These are phyloP conservation scores for Drosophila bunnanda DNA, from an alignment of 2,888 invertebrate species.

Conservation along the genomic window DNA sequence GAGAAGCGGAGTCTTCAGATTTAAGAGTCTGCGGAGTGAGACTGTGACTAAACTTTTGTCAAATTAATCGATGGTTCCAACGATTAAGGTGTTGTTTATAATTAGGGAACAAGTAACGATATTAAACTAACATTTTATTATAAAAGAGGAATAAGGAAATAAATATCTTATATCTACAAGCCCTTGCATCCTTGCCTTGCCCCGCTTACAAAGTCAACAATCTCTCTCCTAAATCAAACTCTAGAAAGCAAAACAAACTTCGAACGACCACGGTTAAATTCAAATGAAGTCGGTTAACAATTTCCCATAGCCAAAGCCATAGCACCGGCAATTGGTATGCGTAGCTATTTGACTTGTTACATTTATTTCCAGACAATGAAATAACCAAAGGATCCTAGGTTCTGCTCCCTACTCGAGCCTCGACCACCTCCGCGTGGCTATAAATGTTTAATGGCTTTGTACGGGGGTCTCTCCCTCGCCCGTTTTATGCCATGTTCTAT, in stretches of 20 bases:
- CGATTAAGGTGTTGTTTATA: slow-evolving; percentile 62
- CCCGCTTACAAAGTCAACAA: not conserved
- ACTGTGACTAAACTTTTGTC: slow-evolving; percentile 42
- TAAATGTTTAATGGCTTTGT: slow-evolving; percentile 63
- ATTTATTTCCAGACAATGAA: slow-evolving; percentile 31
- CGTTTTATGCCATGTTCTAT: slow-evolving; percentile 52
- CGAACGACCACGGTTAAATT: slow-evolving; percentile 2
- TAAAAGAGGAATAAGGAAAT: not conserved
- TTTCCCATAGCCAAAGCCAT: not conserved
- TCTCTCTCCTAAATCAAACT: not conserved
- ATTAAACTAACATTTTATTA: not conserved
- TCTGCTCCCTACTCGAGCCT: not conserved
- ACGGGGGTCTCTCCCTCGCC: not conserved
- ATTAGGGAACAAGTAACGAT: slow-evolving; percentile 43
- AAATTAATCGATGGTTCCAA: slow-evolving; percentile 66
- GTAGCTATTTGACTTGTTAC: slow-evolving; percentile 36
- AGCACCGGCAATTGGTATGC: slow-evolving; percentile 7
- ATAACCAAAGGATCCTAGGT: slow-evolving; percentile 12
- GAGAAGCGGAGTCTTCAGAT: not conserved
- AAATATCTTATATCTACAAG: not conserved
- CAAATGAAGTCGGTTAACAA: slow-evolving; percentile 18
- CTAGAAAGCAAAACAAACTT: slow-evolving; percentile 1
- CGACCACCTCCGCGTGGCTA: slow-evolving; percentile 31
- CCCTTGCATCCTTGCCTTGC: not conserved
- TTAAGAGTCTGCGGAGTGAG: slow-evolving; percentile 20